Evolutionary conservation across 2,888 invertebrate genomes (phyloP), one percentile per base, ranked within the genome.

Genomic region (Azorinus chamasolen): DNA sequence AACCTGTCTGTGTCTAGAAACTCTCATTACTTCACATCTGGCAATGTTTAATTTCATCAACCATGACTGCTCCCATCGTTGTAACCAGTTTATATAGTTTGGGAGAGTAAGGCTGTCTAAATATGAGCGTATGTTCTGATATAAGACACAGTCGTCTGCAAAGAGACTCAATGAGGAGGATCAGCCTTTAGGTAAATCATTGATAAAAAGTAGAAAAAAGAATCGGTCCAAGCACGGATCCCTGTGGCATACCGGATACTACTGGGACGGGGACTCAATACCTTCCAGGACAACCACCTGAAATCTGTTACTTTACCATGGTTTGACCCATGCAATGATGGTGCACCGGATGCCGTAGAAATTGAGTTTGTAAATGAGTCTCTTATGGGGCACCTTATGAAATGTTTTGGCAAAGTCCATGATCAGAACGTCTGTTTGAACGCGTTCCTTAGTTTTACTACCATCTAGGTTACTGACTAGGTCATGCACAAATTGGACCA

Each of bases 241-340:
- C 70, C 25, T 70, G 62, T 0, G 62, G 63, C 14, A 70, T 57
- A 3, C 63, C 70, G 14, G 55, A 62, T 14, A 70, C 18, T 24
- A 61, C 54, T n/a, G 50, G 55, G 37, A 8, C 48, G 8, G 10
- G 32, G 59, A 68, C 12, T 25, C 5, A 20, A 53, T 45, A 18
- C 68, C 51, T 32, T 68, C 69, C 8, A 69, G 37, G 1, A 69
- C 41, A 8, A 70, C 63, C 16, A 24, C 18, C 43, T 70, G 70
- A 24, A 16, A 48, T 32, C 62, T 27, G 20, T 63, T 25, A 20
- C 62, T 48, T n/a, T 63, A 51, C 43, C 59, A 69, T 32, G 54
- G 14, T n/a, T 37, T 53, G 20, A 61, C 61, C 55, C 25, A 48
- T 20, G 55, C 48, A 37, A 18, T 27, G 37, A 43, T 37, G 14